A percentile compares a stretch with the other conserved stretches of the same genome.
phyloP scores from a whole-genome alignment of 2,888 invertebrate species.

The Zygaena filipendulae region DNA sequence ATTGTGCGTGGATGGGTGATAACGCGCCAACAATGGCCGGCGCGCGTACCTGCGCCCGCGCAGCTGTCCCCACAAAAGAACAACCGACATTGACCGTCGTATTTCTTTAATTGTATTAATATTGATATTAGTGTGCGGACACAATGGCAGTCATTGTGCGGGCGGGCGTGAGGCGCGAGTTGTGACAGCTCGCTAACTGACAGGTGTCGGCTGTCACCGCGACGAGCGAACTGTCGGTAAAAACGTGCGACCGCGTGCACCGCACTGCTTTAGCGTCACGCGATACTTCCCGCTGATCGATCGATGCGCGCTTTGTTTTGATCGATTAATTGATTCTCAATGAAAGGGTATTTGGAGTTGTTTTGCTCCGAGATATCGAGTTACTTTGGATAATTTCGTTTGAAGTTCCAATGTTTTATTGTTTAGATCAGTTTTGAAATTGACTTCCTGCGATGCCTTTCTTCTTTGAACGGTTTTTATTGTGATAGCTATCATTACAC shows the following conservation, averaged over 20 bases:
- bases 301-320: conserved; percentile 33
- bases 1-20: conserved; percentile 2
- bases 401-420: no score
- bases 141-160: conserved; percentile 21
- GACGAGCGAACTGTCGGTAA: conserved; percentile 11
- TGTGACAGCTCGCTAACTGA: conserved; percentile 38
- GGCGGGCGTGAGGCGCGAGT: conserved; percentile 18
- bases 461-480: no score
- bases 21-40: conserved; percentile 7
- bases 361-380: neutral
- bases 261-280: conserved; percentile 16
- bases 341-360: no score
- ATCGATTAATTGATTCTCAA: conserved; percentile 22
- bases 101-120: conserved; percentile 28
- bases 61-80: conserved; percentile 22
- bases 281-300: conserved; percentile 24
- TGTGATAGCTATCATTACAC: no score
- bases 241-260: conserved; percentile 12
- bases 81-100: conserved; percentile 20
- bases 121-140: conserved; percentile 4
- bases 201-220: conserved; percentile 22
- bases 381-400: no score
- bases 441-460: no score
- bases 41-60: conserved; percentile 22
- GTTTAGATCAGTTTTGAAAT: no score